Conservation (phyloP, 2,888 invertebrate genomes). For the Schizaphis graminum region DNA sequence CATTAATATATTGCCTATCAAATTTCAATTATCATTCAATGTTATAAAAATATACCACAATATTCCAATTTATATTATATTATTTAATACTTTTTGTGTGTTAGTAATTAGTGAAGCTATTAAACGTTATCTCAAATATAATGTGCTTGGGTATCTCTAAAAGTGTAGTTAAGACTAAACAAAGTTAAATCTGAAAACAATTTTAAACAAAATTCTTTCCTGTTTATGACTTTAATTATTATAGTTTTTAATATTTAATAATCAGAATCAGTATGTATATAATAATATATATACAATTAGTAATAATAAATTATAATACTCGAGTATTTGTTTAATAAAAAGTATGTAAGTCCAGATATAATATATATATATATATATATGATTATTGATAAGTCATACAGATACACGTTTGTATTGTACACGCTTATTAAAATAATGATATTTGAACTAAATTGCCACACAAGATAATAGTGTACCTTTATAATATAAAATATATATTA, state of each 20-base stretch:
- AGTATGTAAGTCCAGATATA: not conserved
- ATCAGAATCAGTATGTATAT: not conserved
- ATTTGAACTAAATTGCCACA: not conserved
- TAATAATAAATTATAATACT: not conserved
- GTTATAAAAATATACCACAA: not conserved
- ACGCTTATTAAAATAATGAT: constrained; percentile 4
- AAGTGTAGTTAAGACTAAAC: not conserved
- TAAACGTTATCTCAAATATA: not conserved
- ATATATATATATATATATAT: not conserved
- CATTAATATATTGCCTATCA: not conserved
- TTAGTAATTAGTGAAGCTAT: not conserved
- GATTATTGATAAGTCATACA: not conserved
- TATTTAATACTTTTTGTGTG: not conserved
- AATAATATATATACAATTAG: not conserved
- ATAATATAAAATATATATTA: not conserved
- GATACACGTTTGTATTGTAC: not conserved
- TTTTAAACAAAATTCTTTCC: not conserved
- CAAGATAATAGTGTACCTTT: not conserved
- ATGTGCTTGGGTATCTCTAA: not conserved
- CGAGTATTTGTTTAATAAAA: not conserved
- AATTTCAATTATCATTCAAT: not conserved
- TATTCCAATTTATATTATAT: not conserved
- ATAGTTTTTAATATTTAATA: not conserved
- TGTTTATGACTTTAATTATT: not conserved
- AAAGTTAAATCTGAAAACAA: not conserved